Conservation (phyloP, 2,113 vertebrate genomes). For the Callochromis pleurospilus region DNA sequence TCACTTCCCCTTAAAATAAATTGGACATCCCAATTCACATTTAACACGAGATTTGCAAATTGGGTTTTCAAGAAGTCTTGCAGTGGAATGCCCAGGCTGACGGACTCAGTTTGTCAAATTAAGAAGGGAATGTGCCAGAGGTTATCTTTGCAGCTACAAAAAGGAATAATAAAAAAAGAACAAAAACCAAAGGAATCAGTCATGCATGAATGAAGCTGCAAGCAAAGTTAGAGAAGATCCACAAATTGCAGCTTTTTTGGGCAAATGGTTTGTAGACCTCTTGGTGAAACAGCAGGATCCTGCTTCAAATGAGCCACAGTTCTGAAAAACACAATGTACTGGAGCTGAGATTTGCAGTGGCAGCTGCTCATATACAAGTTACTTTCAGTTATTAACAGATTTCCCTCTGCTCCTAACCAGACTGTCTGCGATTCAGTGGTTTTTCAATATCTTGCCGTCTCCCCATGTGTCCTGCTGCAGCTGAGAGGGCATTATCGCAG, state of each 20-base stretch:
- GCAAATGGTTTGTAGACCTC: not conserved
- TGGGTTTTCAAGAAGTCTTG: not conserved
- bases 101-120: not conserved
- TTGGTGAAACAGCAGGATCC: not conserved
- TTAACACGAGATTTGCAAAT: conserved; percentile 7
- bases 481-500: not conserved
- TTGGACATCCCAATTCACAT: not conserved
- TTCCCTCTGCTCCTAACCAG: not conserved
- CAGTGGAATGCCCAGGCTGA: not conserved
- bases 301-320: not conserved
- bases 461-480: not conserved
- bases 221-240: not conserved
- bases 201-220: not conserved
- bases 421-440: not conserved
- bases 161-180: not conserved
- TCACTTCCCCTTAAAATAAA: conserved; percentile 13
- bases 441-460: not conserved
- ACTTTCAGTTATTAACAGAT: conserved; percentile 5
- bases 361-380: conserved; percentile 22
- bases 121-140: not conserved
- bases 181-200: not conserved
- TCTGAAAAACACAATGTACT: not conserved
- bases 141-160: not conserved
- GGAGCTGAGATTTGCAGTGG: not conserved
- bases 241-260: not conserved